Conservation (phyloP, 2,113 vertebrate genomes). For the Erythrocebus patas region DNA sequence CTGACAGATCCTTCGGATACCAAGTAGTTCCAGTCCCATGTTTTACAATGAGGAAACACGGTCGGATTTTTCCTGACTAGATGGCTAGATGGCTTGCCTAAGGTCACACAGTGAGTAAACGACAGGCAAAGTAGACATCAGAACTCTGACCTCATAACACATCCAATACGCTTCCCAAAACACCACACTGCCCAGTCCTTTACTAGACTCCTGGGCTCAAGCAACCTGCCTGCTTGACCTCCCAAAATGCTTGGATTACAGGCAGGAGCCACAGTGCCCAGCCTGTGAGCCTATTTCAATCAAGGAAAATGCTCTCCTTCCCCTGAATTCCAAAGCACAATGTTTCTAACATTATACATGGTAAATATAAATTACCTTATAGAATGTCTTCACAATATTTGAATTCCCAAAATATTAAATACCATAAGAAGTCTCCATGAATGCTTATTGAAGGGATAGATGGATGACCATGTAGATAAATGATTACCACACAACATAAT, state of each 20-base stretch:
- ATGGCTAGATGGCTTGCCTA: neutral
- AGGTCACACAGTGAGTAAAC: neutral
- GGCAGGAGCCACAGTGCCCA: neutral
- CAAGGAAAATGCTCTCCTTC: neutral
- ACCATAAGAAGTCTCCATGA: neutral
- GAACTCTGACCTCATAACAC: neutral
- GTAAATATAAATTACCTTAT: neutral
- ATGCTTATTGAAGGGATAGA: neutral
- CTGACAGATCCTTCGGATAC: neutral
- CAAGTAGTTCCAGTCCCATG: neutral
- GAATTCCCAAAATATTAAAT: slow-evolving; percentile 39
- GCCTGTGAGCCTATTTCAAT: neutral
- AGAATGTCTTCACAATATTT: neutral
- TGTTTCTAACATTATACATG: slow-evolving; percentile 8
- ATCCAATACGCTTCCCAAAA: neutral
- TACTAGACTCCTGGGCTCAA: neutral
- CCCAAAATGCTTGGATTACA: neutral
- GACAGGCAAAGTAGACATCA: neutral
- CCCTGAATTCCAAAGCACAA: neutral
- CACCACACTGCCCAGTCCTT: neutral
- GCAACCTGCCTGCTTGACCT: neutral
- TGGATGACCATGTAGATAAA: neutral
- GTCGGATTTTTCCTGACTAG: neutral
- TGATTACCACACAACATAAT: neutral
- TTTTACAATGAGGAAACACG: slow-evolving; percentile 20